phyloP scores from a whole-genome alignment of 2,113 vertebrate species.

The Mastomys coucha region DNA sequence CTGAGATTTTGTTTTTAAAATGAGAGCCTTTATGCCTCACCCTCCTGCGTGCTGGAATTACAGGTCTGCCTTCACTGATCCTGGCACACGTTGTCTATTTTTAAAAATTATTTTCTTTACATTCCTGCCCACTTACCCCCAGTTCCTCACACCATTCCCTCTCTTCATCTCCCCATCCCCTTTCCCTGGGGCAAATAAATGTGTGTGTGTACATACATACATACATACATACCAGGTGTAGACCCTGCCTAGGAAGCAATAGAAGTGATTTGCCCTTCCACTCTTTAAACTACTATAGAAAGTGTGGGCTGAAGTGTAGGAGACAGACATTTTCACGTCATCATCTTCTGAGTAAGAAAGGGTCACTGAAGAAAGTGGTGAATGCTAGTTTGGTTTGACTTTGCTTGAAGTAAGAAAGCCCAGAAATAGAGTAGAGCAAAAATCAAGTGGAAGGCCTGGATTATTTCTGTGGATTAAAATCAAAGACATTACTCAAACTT shows the following conservation, averaged over 20 bases:
- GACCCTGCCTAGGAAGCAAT: not conserved
- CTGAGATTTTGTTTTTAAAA: constrained; percentile 44
- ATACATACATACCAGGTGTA: not conserved
- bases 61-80: not conserved
- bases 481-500: not conserved
- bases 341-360: not conserved
- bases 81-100: too few relatives aligned
- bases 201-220: too few relatives aligned
- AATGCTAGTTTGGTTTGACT: not conserved
- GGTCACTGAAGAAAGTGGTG: not conserved
- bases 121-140: too few relatives aligned
- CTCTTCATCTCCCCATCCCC: too few relatives aligned
- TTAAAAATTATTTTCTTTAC: too few relatives aligned
- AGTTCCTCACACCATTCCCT: too few relatives aligned
- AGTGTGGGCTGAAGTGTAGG: constrained; percentile 10
- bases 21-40: not conserved
- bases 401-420: not conserved
- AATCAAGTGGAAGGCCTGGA: constrained; percentile 11
- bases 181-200: too few relatives aligned
- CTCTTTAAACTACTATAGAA: not conserved
- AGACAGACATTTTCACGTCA: not conserved
- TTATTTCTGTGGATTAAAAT: constrained; percentile 43
- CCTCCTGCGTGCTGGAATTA: not conserved
- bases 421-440: not conserved
- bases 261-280: not conserved